Percentiles rank a stretch among this genome's conserved stretches.
Evolutionary conservation across 2,797 vertebrate species (phyloP).

Genomic region (Tympanoctomys barrerae): DNA sequence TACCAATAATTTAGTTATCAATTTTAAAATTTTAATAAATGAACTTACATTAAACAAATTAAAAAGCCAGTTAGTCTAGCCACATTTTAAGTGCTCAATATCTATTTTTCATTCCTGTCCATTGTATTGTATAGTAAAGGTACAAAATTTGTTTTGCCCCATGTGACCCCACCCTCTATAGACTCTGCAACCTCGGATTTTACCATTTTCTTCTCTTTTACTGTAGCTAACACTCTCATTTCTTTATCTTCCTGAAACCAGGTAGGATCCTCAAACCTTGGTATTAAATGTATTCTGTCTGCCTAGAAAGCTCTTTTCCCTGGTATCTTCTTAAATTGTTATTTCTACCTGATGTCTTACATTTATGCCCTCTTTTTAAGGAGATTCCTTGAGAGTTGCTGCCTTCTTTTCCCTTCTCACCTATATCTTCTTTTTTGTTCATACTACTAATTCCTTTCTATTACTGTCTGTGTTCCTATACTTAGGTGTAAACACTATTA

Average conservation of each 20-base stretch:
- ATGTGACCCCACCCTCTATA: fast-evolving
- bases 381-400: not conserved
- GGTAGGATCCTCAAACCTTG: not conserved
- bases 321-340: not conserved
- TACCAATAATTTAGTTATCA: not conserved
- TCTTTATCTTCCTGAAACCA: not conserved
- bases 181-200: not conserved
- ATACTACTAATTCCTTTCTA: not conserved
- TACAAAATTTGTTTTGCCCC: too few relatives aligned
- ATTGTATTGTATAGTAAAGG: fast-evolving
- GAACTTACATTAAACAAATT: conserved; percentile 13
- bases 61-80: not conserved
- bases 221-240: not conserved
- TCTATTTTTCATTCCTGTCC: not conserved
- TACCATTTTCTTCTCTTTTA: not conserved
- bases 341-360: not conserved
- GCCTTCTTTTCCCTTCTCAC: not conserved
- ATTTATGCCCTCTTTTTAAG: not conserved
- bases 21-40: not conserved
- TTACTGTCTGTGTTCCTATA: not conserved
- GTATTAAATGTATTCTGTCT: not conserved
- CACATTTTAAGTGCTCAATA: not conserved
- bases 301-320: not conserved
- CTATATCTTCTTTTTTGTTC: not conserved
- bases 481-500: not conserved